Conservation (phyloP, 2,113 vertebrate genomes). For the Hippoglossus stenolepis region DNA sequence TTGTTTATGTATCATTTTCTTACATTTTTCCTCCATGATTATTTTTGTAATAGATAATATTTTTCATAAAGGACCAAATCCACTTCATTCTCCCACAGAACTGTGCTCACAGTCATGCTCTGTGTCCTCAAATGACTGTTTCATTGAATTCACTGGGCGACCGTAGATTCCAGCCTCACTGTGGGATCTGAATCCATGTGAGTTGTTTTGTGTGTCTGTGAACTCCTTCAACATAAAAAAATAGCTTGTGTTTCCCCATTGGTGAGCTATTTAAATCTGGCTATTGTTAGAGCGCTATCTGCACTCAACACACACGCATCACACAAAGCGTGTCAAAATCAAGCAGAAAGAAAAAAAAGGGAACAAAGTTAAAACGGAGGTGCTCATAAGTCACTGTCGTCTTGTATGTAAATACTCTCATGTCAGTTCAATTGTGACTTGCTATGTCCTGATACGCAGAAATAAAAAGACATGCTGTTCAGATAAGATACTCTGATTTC, state of each 20-base stretch:
- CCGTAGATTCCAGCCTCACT: slow-evolving; percentile 8
- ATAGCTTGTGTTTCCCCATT: slow-evolving; percentile 36
- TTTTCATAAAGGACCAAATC: slow-evolving; percentile 48
- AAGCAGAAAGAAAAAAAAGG: slow-evolving; percentile 55
- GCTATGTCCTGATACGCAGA: slow-evolving; percentile 24
- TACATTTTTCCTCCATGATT: slow-evolving; percentile 18
- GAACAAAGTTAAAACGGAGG: slow-evolving; percentile 45
- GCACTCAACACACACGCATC: slow-evolving; percentile 42
- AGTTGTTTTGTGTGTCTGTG: slow-evolving; percentile 5
- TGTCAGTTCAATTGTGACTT: slow-evolving; percentile 33
- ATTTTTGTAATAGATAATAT: slow-evolving; percentile 61
- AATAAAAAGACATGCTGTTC: slow-evolving; percentile 27
- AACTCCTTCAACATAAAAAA: slow-evolving; percentile 15
- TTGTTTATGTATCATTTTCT: slow-evolving; percentile 11
- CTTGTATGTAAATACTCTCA: slow-evolving; percentile 65
- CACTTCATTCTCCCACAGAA: background rate
- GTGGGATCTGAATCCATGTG: slow-evolving; percentile 9
- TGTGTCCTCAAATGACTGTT: slow-evolving; percentile 13
- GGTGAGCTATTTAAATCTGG: slow-evolving; percentile 55
- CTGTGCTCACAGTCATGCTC: background rate
- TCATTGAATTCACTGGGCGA: slow-evolving; percentile 8
- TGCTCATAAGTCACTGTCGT: slow-evolving; percentile 50
- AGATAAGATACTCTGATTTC: background rate
- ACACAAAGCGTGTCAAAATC: slow-evolving; percentile 25
- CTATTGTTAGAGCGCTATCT: slow-evolving; percentile 70